Conservation (phyloP, 2,888 invertebrate genomes). For the Tiliacea aurago region DNA sequence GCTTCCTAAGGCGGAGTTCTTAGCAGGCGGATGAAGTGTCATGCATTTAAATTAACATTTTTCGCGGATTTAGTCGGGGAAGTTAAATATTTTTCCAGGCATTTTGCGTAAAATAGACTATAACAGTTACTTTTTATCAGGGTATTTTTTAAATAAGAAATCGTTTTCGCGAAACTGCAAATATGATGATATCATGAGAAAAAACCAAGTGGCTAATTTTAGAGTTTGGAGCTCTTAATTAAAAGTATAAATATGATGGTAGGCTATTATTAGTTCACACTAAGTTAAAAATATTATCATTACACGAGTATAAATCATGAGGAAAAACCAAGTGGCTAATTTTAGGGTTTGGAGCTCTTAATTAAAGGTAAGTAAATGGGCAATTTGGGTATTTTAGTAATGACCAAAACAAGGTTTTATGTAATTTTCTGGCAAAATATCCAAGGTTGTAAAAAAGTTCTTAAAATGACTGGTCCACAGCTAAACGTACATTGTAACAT, state of each 20-base stretch:
- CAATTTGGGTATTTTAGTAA: constrained; percentile 12
- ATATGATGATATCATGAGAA: background rate
- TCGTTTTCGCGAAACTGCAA: background rate
- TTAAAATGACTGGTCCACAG: background rate
- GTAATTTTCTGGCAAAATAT: constrained; percentile 13
- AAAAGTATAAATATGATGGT: background rate
- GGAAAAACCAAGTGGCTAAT: background rate
- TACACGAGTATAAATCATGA: background rate
- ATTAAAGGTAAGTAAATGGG: constrained; percentile 25
- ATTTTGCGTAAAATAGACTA: constrained; percentile 35
- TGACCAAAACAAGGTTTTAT: constrained; percentile 5
- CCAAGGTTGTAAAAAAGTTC: constrained; percentile 17
- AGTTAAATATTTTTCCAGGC: constrained; percentile 43
- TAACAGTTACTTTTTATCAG: constrained; percentile 40
- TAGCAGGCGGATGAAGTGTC: constrained; percentile 43
- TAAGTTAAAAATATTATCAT: background rate
- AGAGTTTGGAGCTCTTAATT: too few species aligned
- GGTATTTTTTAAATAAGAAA: constrained; percentile 19
- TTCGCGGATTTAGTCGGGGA: constrained; percentile 45
- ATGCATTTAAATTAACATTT: constrained; percentile 64
- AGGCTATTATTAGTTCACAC: background rate
- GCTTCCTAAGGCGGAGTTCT: constrained; percentile 41
- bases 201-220: too few species aligned
- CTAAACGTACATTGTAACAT: background rate
- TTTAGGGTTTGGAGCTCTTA: background rate